These are phyloP conservation scores for Melospiza melodia DNA, from an alignment of 2,113 vertebrate genomes.

Conservation along the genomic window DNA sequence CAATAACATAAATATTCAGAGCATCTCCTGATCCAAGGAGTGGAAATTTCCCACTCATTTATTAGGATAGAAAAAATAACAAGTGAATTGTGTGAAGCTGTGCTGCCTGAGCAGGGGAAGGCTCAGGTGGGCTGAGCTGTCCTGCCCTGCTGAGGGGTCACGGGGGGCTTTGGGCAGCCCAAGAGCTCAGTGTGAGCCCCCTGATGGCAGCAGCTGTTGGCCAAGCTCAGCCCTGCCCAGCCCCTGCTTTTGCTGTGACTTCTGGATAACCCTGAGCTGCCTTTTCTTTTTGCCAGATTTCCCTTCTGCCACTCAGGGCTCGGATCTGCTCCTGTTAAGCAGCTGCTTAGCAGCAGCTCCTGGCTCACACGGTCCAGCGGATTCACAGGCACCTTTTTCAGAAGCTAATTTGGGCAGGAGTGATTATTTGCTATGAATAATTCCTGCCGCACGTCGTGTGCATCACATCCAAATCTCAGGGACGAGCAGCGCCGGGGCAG, in stretches of 20 bases:
- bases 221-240: rapidly evolving
- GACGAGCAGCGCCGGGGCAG: rapidly evolving
- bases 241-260: not conserved
- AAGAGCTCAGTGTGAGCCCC: rapidly evolving
- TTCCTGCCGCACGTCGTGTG: not conserved
- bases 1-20: constrained; percentile 20
- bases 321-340: not conserved
- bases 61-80: not conserved
- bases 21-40: not conserved
- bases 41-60: not conserved
- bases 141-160: rapidly evolving
- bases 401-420: not conserved
- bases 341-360: not conserved
- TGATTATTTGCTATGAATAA: not conserved
- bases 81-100: not conserved
- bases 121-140: not conserved
- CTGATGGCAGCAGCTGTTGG: rapidly evolving
- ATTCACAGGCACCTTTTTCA: not conserved
- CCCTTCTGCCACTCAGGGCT: not conserved
- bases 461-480: not conserved
- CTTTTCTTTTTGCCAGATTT: not conserved
- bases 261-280: not conserved
- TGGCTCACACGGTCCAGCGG: not conserved
- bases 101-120: too few species aligned
- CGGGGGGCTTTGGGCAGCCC: not conserved